Conservation (phyloP, 2,888 invertebrate genomes). For the Leucophora obtusa region DNA sequence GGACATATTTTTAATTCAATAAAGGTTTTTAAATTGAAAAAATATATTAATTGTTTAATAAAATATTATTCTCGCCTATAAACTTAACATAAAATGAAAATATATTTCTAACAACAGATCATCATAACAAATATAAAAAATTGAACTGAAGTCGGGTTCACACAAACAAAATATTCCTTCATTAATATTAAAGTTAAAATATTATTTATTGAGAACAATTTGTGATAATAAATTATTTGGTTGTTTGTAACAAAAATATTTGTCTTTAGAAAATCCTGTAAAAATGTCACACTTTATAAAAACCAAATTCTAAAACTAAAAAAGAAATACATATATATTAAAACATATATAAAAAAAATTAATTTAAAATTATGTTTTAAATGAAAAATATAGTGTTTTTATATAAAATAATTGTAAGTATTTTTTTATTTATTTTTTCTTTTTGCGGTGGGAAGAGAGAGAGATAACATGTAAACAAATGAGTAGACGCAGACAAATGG, state of each 20-base stretch:
- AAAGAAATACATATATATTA: conserved; percentile 33
- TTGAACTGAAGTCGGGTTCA: too few species aligned
- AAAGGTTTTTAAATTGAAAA: too few species aligned
- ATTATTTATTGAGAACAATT: conserved; percentile 3
- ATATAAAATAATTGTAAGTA: conserved; percentile 47
- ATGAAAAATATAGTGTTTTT: conserved; percentile 43
- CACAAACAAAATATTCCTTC: too few species aligned
- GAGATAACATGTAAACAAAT: conserved; percentile 81
- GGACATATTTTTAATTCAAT: too few species aligned
- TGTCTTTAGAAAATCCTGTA: conserved; percentile 21
- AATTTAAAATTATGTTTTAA: background rate
- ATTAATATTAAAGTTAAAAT: too few species aligned
- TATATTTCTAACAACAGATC: too few species aligned
- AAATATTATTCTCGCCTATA: too few species aligned
- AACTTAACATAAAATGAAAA: too few species aligned
- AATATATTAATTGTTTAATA: too few species aligned
- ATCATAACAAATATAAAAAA: too few species aligned
- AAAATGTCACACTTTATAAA: conserved; percentile 54
- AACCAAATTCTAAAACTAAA: conserved; percentile 41
- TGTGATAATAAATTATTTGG: too few species aligned
- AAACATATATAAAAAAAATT: background rate
- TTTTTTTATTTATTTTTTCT: conserved; percentile 37
- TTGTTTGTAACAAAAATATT: background rate
- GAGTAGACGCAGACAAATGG: conserved; percentile 90
- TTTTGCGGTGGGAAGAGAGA: conserved; percentile 60